phyloP scores from a whole-genome alignment of 2,888 invertebrate species.

The Agrypnus murinus region DNA sequence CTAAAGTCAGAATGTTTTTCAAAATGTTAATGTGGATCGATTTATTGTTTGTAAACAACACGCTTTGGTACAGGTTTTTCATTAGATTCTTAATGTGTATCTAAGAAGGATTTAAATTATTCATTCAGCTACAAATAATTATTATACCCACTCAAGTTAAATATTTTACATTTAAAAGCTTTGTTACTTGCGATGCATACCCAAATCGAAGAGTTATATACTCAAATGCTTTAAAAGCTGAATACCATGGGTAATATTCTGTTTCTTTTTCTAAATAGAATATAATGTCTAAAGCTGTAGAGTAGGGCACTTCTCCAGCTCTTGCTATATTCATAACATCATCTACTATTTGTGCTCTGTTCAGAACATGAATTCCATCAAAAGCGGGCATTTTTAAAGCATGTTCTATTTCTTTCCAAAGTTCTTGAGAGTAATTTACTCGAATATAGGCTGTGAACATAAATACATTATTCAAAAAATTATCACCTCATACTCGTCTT shows the following conservation, averaged over 20 bases:
- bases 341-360: slow-evolving; percentile 86
- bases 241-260: slow-evolving; percentile 86
- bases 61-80: slow-evolving; percentile 51
- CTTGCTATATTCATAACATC: slow-evolving; percentile 86
- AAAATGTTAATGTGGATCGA: slow-evolving; percentile 73
- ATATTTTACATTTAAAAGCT: slow-evolving; percentile 30
- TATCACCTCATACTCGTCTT: too few species aligned
- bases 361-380: slow-evolving; percentile 76
- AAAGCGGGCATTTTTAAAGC: slow-evolving; percentile 71
- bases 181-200: slow-evolving; percentile 61
- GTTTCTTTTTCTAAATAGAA: slow-evolving; percentile 81
- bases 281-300: slow-evolving; percentile 78
- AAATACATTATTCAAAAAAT: too few species aligned
- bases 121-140: too few species aligned
- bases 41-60: slow-evolving; percentile 51
- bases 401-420: slow-evolving; percentile 74
- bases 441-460: slow-evolving; percentile 62
- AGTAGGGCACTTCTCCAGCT: slow-evolving; percentile 77
- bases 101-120: too few species aligned
- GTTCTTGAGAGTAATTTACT: slow-evolving; percentile 75
- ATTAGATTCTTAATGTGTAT: slow-evolving; percentile 27
- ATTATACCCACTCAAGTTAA: too few species aligned
- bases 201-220: slow-evolving; percentile 66
- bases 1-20: slow-evolving; percentile 75
- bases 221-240: slow-evolving; percentile 74